Evolutionary conservation across 2,888 invertebrate genomes (phyloP).

Genomic region (Eupithecia abbreviata): DNA sequence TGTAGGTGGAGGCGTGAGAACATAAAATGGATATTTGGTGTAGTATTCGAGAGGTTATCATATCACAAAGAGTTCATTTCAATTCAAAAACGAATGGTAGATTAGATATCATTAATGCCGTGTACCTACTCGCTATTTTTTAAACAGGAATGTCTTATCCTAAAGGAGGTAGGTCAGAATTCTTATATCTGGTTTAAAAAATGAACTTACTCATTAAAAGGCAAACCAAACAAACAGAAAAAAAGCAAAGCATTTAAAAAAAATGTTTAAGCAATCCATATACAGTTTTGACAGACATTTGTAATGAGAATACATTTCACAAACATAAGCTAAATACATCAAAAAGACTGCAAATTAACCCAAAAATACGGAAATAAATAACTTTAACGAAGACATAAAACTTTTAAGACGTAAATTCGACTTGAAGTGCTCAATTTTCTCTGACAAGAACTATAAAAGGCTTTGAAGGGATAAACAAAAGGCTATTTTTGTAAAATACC

Average conservation of each 20-base stretch:
- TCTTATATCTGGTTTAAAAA: too few relatives aligned
- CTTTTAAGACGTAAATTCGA: conserved; percentile 27
- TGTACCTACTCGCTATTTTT: neutral
- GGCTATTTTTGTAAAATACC: conserved; percentile 19
- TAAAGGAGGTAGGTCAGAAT: too few relatives aligned
- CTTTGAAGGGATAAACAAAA: conserved; percentile 15
- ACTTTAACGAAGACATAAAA: conserved; percentile 46
- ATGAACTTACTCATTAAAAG: neutral
- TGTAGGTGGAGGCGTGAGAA: conserved; percentile 32
- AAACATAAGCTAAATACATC: neutral
- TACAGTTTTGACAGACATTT: neutral
- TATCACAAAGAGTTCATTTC: neutral
- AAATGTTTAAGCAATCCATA: neutral
- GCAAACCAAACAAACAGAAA: neutral
- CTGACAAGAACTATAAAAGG: conserved; percentile 33
- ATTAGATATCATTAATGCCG: neutral
- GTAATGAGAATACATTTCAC: neutral
- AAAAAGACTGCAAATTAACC: conserved; percentile 21
- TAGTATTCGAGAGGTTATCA: neutral
- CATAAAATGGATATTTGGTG: neutral
- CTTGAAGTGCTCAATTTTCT: conserved; percentile 33
- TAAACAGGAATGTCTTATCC: neutral
- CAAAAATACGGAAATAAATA: conserved; percentile 39
- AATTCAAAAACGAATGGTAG: neutral
- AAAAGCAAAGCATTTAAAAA: neutral